Percentiles rank a stretch among this genome's conserved stretches.
These are phyloP conservation scores for Vireo altiloquus DNA, from an alignment of 2,113 vertebrate genomes.

Conservation along the genomic window DNA sequence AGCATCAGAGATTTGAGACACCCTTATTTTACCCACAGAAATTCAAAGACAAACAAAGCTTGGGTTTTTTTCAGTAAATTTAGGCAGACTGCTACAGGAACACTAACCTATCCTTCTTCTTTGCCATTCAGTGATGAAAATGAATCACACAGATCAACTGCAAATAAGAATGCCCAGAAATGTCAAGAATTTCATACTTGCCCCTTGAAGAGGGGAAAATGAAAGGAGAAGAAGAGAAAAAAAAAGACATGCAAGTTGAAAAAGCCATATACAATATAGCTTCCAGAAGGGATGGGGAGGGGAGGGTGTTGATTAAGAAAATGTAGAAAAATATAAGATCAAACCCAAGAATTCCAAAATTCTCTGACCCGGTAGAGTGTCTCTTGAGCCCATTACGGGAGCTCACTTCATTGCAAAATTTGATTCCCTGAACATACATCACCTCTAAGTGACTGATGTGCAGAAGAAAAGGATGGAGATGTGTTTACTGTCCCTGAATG, in stretches of 20 bases:
- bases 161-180: background rate
- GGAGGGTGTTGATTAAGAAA: background rate
- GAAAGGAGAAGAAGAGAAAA: background rate
- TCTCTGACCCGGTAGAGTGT: background rate
- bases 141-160: background rate
- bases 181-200: background rate
- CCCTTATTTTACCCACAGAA: background rate
- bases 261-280: background rate
- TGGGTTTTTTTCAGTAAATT: background rate
- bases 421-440: background rate
- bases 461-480: background rate
- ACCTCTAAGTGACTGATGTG: background rate
- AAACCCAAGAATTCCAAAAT: background rate
- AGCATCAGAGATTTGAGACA: background rate
- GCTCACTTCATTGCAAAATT: background rate
- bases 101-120: background rate
- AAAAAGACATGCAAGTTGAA: background rate
- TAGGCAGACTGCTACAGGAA: background rate
- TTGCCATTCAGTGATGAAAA: background rate
- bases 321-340: rapidly evolving
- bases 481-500: background rate
- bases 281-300: background rate
- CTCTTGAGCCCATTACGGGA: background rate
- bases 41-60: conserved; percentile 37
- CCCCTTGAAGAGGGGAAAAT: background rate